A percentile compares a stretch with the other conserved stretches of the same genome.
phyloP scores from a whole-genome alignment of 1,140 invertebrate species.

The Drosophila repletoides region DNA sequence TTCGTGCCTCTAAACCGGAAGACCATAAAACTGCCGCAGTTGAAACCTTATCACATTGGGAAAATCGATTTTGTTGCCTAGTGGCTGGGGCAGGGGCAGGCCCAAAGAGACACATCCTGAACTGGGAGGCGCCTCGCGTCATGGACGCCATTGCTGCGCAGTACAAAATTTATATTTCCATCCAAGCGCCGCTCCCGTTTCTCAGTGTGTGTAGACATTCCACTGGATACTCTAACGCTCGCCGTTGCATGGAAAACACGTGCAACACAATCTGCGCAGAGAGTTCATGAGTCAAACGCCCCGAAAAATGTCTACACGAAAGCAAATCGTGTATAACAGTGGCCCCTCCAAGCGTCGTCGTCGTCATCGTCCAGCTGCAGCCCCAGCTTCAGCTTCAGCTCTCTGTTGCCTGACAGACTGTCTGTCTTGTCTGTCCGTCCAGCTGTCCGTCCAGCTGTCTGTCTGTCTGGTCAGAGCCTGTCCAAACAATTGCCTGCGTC shows the following conservation, averaged over 20 bases:
- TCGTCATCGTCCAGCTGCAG: background rate
- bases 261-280: conserved; percentile 35
- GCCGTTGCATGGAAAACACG: conserved; percentile 22
- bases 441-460: background rate
- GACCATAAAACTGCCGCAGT: conserved; percentile 43
- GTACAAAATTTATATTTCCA: too few species aligned
- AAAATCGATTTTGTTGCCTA: conserved; percentile 67
- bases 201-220: conserved; percentile 29
- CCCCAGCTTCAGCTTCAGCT: background rate
- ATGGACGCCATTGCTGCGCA: conserved; percentile 76
- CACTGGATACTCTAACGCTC: too few species aligned
- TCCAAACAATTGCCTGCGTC: conserved; percentile 77
- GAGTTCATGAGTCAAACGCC: conserved; percentile 46
- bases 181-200: conserved; percentile 20
- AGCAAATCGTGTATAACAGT: conserved; percentile 19
- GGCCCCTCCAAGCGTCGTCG: conserved; percentile 9
- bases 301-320: conserved; percentile 48
- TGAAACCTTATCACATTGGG: conserved; percentile 71
- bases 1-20: conserved; percentile 47
- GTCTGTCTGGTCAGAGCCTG: conserved; percentile 43
- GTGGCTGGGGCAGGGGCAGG: too few species aligned
- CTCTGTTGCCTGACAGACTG: background rate
- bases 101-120: conserved; percentile 51
- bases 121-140: conserved; percentile 45
- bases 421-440: background rate